Evolutionary conservation across 2,113 vertebrate species (phyloP).

Genomic region (Lagopus muta): DNA sequence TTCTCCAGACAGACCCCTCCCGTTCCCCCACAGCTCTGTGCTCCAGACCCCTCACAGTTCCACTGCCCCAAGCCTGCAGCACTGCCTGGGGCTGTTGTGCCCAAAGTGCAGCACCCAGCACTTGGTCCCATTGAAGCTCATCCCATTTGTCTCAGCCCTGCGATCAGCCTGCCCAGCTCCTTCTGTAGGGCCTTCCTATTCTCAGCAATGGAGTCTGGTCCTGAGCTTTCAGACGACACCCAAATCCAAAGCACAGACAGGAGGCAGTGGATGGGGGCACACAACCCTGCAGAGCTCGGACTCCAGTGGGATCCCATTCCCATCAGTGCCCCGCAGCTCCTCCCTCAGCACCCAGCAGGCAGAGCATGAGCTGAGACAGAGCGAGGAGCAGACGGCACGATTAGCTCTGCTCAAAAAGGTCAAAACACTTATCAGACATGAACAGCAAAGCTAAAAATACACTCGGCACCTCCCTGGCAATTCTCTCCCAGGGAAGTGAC

Average conservation of each 20-base stretch:
- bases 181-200: no score
- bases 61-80: no score
- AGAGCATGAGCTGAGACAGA: conserved; percentile 31
- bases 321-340: neutral
- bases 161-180: no score
- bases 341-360: neutral
- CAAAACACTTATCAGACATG: conserved; percentile 65
- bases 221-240: neutral
- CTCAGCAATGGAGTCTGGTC: neutral
- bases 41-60: no score
- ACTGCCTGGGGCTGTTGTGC: no score
- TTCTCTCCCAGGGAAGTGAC: conserved; percentile 38
- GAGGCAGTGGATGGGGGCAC: neutral
- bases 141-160: no score
- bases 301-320: neutral
- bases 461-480: conserved; percentile 62
- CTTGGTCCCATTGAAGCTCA: no score
- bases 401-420: conserved; percentile 69
- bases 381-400: conserved; percentile 37
- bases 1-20: no score
- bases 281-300: rapidly evolving
- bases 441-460: conserved; percentile 66
- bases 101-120: no score
- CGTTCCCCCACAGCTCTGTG: no score
- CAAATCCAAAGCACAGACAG: rapidly evolving